Evolutionary conservation across 37 sponge, comb jelly and placozoan genomes (phyloP), one percentile per base, ranked within the genome.

Genomic region (Beroe ovata): DNA sequence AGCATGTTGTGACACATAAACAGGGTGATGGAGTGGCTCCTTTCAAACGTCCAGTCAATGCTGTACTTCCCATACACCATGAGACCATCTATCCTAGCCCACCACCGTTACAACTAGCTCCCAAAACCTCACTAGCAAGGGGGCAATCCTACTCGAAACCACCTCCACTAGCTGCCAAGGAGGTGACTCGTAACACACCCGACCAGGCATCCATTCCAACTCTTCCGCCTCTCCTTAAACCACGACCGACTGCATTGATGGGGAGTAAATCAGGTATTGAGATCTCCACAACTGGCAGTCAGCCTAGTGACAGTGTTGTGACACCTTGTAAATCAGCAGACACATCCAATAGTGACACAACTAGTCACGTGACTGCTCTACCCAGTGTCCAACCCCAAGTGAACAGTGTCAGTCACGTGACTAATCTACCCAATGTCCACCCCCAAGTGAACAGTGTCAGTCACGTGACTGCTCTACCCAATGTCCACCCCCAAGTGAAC

Each of bases 91-190:
- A 66, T 30, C 69, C 69, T 4, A 66, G 36, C 33, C 69, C 69
- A 32, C 69, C 69, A 11, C 69, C 69, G 2, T 30, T 66, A 18
- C 69, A 66, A 66, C 29, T 66, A 37, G 29, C 69, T 2, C 69
- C 69, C 16, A 66, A 66, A 37, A 26, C 25, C 29, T 29, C 69
- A 8, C 11, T 47, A 11, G 36, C 69, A 11, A 34, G 69, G 29
- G 35, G 29, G 2, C 33, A 2, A 29, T 32, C 69, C 69, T 66
- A 29, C 69, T 66, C 69, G 16, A 25, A 19, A 30, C 69, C 69
- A 14, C 69, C 69, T 30, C 63, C 26, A 23, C 25, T 66, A 32
- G 34, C 69, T 16, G 54, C 54, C 6, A 47, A 47, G 11, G 54
- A 47, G 11, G 54, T 47, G 11, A 16, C 54, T 16, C n/a, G n/a